A percentile compares a stretch with the other conserved stretches of the same genome.
phyloP scores from a whole-genome alignment of 2,113 vertebrate genomes.

The Scalopus aquaticus region DNA sequence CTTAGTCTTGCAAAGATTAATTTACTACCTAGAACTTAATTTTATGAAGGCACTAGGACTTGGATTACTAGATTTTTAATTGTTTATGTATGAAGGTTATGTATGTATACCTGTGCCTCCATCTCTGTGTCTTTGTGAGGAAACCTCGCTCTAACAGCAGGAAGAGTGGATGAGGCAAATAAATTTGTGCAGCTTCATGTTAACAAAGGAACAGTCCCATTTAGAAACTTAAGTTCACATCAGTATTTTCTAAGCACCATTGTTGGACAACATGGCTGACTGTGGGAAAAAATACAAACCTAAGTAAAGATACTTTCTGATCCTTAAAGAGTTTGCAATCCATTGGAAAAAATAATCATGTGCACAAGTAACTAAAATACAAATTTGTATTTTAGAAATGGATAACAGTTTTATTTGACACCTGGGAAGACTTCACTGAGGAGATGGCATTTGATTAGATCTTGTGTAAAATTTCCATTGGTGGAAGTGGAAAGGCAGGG shows the following conservation, averaged over 20 bases:
- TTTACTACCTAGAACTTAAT: slow-evolving; percentile 84
- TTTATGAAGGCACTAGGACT: slow-evolving; percentile 78
- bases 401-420: background rate
- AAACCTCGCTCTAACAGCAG: background rate
- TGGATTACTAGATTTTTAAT: slow-evolving; percentile 49
- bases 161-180: slow-evolving; percentile 5
- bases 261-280: background rate
- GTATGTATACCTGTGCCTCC: background rate
- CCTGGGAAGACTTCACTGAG: background rate
- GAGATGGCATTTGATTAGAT: background rate
- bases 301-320: slow-evolving; percentile 21
- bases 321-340: background rate
- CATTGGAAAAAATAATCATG: slow-evolving; percentile 8
- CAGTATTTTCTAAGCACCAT: background rate
- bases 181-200: background rate
- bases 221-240: slow-evolving; percentile 27
- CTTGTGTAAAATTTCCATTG: background rate
- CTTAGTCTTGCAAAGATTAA: slow-evolving; percentile 87
- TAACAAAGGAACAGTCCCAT: slow-evolving; percentile 32
- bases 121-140: background rate
- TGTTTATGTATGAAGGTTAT: slow-evolving; percentile 26
- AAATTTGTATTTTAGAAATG: background rate
- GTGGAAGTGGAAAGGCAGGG: background rate
- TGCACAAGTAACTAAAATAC: slow-evolving; percentile 28
- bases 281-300: background rate